Conservation (phyloP, 2,113 vertebrate species). For the Odontophorus gujanensis region DNA sequence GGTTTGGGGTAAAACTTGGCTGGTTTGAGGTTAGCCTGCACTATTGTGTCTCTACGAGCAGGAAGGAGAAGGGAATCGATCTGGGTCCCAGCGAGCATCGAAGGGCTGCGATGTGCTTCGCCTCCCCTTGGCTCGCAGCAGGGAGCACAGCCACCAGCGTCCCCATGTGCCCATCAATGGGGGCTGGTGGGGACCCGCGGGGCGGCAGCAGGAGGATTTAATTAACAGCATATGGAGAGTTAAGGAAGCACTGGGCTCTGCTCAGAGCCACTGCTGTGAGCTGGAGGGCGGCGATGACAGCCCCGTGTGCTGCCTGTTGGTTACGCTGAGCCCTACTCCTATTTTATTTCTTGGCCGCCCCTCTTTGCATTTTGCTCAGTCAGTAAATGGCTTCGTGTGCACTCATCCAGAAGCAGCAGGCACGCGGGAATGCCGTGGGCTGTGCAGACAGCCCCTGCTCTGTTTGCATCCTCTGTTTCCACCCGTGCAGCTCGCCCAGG, state of each 20-base stretch:
- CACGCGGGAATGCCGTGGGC: conserved; percentile 36
- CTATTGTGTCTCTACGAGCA: neutral
- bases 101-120: neutral
- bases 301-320: neutral
- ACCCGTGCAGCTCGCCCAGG: conserved; percentile 14
- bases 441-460: neutral
- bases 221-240: conserved; percentile 43
- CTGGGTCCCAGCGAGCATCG: neutral
- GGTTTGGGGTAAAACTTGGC: conserved; percentile 34
- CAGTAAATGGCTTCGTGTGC: neutral
- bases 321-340: neutral
- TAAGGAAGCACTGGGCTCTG: neutral
- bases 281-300: neutral
- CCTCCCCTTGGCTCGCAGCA: neutral
- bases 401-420: neutral
- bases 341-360: neutral
- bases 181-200: accelerated
- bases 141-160: neutral
- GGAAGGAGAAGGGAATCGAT: conserved; percentile 26
- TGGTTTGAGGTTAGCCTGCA: neutral
- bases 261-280: neutral
- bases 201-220: neutral
- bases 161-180: accelerated
- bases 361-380: neutral
- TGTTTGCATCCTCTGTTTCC: neutral